Conservation (phyloP, 2,113 vertebrate genomes). For the Lophius piscatorius region DNA sequence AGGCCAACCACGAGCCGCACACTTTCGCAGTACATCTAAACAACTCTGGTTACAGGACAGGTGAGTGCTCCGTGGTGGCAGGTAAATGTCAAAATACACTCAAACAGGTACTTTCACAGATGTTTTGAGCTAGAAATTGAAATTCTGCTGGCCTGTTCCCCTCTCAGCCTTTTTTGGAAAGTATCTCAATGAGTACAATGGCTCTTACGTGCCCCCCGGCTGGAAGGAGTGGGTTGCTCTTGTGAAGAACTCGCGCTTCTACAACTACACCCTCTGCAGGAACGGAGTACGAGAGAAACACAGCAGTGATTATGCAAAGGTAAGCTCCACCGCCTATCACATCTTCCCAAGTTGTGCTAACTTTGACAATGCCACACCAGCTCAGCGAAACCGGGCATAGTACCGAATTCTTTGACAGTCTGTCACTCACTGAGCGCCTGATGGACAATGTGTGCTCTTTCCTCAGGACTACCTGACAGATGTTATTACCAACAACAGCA, state of each 20-base stretch:
- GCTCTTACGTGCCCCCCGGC: slow-evolving; percentile 95
- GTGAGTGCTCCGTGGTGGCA: slow-evolving; percentile 67
- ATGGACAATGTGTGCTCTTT: slow-evolving; percentile 20
- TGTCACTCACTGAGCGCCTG: slow-evolving; percentile 17
- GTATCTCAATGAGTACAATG: slow-evolving; percentile 97
- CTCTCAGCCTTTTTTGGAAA: slow-evolving; percentile 94
- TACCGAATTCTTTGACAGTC: background rate
- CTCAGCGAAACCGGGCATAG: background rate
- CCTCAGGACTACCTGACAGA: slow-evolving; percentile 95
- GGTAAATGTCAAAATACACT: background rate
- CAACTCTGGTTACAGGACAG: slow-evolving; percentile 94
- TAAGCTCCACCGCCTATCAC: slow-evolving; percentile 48
- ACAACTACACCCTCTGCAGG: slow-evolving; percentile 95
- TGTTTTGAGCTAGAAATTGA: background rate
- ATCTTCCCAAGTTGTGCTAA: background rate
- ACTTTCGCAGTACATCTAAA: slow-evolving; percentile 96
- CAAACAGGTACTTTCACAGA: background rate
- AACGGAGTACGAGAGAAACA: slow-evolving; percentile 94
- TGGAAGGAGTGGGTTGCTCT: slow-evolving; percentile 98
- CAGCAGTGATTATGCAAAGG: slow-evolving; percentile 89
- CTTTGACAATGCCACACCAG: too few relatives aligned
- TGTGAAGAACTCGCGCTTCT: slow-evolving; percentile 96
- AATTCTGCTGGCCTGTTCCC: slow-evolving; percentile 7
- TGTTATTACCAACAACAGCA: slow-evolving; percentile 95
- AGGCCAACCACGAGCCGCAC: slow-evolving; percentile 91